Base-by-base conservation (phyloP, 2,797 vertebrate genomes). In the Thaleichthys pacificus region DNA sequence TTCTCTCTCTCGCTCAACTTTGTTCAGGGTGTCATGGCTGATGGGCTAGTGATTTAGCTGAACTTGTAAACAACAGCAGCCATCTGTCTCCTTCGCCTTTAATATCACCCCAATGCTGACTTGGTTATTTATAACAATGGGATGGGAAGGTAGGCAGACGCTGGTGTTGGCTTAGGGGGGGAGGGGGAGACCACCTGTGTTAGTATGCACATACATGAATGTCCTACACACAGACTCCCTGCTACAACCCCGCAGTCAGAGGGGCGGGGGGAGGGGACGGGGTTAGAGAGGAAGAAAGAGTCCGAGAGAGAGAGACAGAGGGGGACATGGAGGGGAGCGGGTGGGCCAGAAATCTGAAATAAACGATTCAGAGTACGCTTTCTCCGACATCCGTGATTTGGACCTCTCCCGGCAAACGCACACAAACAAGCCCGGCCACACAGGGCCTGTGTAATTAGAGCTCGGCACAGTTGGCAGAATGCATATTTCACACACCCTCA, bases 171-270 rank as follows among this genome's bases (percentile, higher is more conserved):
- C 73, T 68, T 68, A 60, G 75, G 73, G 78, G 78, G 30, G n/a
- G 4, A 38, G 1, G 61, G 19, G n/a, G 80, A 71, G 68, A 14
- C 61, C 51, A 87, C 72, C 77, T 56, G 72, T 76, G 88, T 92
- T 92, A 91, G 90, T 91, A 92, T 92, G 91, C 91, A 86, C 87
- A 90, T 81, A 80, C 90, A 92, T 88, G 90, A 89, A 63, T 90
- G 87, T 83, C 82, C 76, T 77, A 78, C 81, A 87, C 88, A 86
- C 87, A 84, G 86, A 86, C 87, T 85, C 85, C 88, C 87, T 91
- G 89, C 88, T 84, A 89, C 90, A 89, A 87, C 85, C 82, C 89
- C 91, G 88, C 88, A 89, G 88, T 80, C 81, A 86, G 83, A 82
- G 81, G 85, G 83, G 77, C 14, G 24, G 30, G 26, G 14, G 71